Evolutionary conservation across 2,113 vertebrate genomes (phyloP), one percentile per base, ranked within the genome.

Genomic region (Plecturocebus donacophilus): DNA sequence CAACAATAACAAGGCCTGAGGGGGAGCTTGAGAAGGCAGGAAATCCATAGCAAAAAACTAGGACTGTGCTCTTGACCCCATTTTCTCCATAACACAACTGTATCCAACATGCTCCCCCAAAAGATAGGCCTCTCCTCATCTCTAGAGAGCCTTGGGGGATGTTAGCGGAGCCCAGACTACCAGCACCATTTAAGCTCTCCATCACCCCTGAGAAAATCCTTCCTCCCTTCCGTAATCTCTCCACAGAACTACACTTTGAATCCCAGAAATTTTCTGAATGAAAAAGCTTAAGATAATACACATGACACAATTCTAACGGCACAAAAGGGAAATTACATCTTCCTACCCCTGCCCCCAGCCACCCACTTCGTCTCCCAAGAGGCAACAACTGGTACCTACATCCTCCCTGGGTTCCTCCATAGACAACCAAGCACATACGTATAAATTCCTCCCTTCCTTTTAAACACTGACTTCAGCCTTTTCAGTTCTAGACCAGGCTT

Each of bases 241-340:
- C 64, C 91, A 61, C 52, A 40, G 16, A 94, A 38, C 3, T 21
- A 79, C 3, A 84, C 32, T 75, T 52, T 68, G 77, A 79, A 68
- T 76, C 70, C 47, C 19, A 13, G 47, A 54, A 56, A 75, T 86
- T 88, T 56, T 82, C 86, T 92, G 87, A 96, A 73, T 71, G 64
- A 76, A 83, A 90, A 92, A 9, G 1, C 35, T 70, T 42, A 71
- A 32, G 42, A 52, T 76, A 52, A 87, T 21, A 61, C 2, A n/a
- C 8, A 25, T n/a, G 49, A 4, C 42, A 17, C 40, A 83, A 42
- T 42, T 70, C 76, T 89, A 61, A 38, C 12, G 30, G 52, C 82
- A 91, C 68, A 56, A 23, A 86, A 87, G n/a, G 38, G 47, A 87
- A 94, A 61, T 12, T 5, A 17, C n/a, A 38, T 76, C 87, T 64